Evolutionary conservation across 2,797 vertebrate genomes (phyloP).

Genomic region (Pithecia hirsuta): DNA sequence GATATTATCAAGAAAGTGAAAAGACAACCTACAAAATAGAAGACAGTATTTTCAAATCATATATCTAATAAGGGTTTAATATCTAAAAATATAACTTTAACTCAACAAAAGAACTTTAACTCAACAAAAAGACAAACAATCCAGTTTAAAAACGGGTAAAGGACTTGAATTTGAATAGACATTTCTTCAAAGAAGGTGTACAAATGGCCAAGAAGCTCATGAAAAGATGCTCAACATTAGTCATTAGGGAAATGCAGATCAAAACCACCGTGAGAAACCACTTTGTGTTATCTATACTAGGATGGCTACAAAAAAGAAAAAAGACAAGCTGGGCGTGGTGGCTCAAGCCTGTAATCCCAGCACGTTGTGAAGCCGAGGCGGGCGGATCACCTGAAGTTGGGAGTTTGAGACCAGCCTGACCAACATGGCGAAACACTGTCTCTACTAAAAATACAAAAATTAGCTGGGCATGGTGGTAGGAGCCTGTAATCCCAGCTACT

Average conservation of each 20-base stretch:
- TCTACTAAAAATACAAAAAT: not conserved
- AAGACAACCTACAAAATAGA: not conserved
- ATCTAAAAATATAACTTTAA: not conserved
- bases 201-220: not conserved
- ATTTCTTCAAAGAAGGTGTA: not conserved
- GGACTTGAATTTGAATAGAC: not conserved
- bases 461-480: not conserved
- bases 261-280: not conserved
- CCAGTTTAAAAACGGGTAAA: not conserved
- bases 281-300: not conserved
- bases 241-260: not conserved
- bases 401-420: not conserved
- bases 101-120: not conserved
- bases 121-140: not conserved
- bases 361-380: not conserved
- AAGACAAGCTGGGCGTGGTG: not conserved
- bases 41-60: not conserved
- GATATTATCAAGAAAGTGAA: not conserved
- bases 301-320: not conserved
- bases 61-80: not conserved
- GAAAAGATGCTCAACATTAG: not conserved
- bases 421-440: not conserved
- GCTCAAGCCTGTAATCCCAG: too few species aligned
- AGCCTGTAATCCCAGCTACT: not conserved
- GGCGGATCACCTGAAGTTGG: not conserved